Evolutionary conservation across 2,797 vertebrate genomes (phyloP).

Genomic region (Enteromius afrohamiltoni): DNA sequence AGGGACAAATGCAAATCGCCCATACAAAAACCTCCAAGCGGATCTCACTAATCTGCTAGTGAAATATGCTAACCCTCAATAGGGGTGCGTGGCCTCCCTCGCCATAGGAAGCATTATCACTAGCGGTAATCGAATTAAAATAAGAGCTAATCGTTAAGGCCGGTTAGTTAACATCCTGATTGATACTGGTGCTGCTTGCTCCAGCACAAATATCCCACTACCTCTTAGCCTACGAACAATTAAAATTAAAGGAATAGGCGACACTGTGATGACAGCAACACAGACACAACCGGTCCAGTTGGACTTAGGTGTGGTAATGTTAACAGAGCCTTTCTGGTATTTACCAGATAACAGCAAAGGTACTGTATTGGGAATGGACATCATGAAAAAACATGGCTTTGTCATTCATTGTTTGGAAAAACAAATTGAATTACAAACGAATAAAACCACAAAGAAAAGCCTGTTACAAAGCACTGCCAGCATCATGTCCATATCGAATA

Average conservation of each 20-base stretch:
- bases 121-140: neutral
- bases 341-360: constrained; percentile 27
- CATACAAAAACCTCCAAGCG: neutral
- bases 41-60: neutral
- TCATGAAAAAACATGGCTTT: constrained; percentile 35
- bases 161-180: neutral
- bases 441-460: neutral
- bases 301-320: neutral
- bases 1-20: rapidly evolving
- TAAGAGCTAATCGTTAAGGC: neutral
- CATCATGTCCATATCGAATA: constrained; percentile 25
- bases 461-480: neutral
- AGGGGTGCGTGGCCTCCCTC: neutral
- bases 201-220: constrained; percentile 8
- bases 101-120: neutral
- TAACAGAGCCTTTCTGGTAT: constrained; percentile 41
- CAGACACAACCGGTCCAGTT: neutral
- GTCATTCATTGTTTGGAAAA: constrained; percentile 7
- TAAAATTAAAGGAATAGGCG: neutral
- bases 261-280: neutral
- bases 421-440: neutral
- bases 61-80: neutral
- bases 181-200: constrained; percentile 22
- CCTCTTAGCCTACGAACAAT: neutral
- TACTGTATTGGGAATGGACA: constrained; percentile 43